Evolutionary conservation across 2,888 invertebrate genomes (phyloP).

Genomic region (Agrilus biguttatus): DNA sequence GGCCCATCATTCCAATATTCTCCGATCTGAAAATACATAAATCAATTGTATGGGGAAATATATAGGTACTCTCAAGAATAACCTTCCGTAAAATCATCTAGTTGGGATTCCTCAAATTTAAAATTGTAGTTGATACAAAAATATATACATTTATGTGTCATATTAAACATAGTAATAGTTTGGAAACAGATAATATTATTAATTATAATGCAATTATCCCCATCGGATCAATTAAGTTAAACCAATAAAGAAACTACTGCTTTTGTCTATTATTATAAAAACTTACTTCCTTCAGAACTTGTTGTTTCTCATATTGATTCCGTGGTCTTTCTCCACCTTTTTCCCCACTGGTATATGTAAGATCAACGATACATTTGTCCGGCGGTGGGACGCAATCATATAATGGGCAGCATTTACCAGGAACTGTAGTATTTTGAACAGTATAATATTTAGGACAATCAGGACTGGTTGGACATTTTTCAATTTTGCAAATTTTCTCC

Average conservation of each 20-base stretch:
- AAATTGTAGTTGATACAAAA: no score
- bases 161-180: no score
- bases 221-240: no score
- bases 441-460: constrained; percentile 45
- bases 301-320: constrained; percentile 29
- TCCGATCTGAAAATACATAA: constrained; percentile 30
- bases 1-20: constrained; percentile 56
- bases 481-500: constrained; percentile 43
- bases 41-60: neutral
- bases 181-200: no score
- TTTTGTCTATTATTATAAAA: neutral
- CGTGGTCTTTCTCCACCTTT: constrained; percentile 39
- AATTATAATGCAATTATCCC: no score
- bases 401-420: constrained; percentile 46
- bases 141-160: no score
- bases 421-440: constrained; percentile 20
- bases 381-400: constrained; percentile 50
- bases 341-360: constrained; percentile 37
- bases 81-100: no score
- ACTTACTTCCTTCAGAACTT: constrained; percentile 39
- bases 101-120: no score
- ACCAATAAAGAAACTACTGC: neutral
- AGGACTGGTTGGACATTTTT: constrained; percentile 46
- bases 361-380: constrained; percentile 48
- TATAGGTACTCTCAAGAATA: neutral